Evolutionary conservation across 1,140 invertebrate genomes (phyloP).

Genomic region (Drosophila erecta): DNA sequence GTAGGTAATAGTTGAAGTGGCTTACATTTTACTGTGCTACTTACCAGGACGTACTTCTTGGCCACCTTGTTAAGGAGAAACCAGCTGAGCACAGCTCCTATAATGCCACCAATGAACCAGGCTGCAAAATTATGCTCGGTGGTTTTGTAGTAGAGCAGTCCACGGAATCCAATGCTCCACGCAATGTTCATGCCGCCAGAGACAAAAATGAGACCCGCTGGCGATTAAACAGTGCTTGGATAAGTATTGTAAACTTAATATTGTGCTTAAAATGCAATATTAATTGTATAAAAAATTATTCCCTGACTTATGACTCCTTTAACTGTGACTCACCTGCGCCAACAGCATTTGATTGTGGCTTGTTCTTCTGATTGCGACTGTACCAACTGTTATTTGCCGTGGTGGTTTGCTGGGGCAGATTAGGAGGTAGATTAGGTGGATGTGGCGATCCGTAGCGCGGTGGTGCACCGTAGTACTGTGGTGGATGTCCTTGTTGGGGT

Average conservation of each 20-base stretch:
- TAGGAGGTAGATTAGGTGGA: background rate
- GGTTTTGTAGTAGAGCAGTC: fast-evolving
- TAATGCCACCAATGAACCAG: constrained; percentile 70
- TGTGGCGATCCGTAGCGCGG: constrained; percentile 11
- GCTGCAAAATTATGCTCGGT: constrained; percentile 32
- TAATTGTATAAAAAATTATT: too few relatives aligned
- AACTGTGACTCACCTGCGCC: constrained; percentile 49
- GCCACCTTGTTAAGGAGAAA: constrained; percentile 49
- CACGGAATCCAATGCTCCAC: constrained; percentile 59
- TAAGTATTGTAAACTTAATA: too few relatives aligned
- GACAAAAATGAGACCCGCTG: constrained; percentile 57
- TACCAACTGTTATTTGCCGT: constrained; percentile 33
- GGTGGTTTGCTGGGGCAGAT: constrained; percentile 6
- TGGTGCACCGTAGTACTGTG: constrained; percentile 34
- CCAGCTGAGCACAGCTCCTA: constrained; percentile 50
- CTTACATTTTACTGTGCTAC: background rate
- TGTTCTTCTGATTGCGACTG: constrained; percentile 56
- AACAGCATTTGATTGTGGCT: constrained; percentile 63
- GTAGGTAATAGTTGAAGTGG: background rate
- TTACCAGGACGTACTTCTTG: constrained; percentile 57
- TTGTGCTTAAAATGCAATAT: background rate
- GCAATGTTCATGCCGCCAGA: constrained; percentile 76
- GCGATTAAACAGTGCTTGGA: background rate
- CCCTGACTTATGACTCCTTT: too few relatives aligned
- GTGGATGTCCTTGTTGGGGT: constrained; percentile 17